Evolutionary conservation across 2,797 vertebrate species (phyloP).

Genomic region (Caiman crocodilus): DNA sequence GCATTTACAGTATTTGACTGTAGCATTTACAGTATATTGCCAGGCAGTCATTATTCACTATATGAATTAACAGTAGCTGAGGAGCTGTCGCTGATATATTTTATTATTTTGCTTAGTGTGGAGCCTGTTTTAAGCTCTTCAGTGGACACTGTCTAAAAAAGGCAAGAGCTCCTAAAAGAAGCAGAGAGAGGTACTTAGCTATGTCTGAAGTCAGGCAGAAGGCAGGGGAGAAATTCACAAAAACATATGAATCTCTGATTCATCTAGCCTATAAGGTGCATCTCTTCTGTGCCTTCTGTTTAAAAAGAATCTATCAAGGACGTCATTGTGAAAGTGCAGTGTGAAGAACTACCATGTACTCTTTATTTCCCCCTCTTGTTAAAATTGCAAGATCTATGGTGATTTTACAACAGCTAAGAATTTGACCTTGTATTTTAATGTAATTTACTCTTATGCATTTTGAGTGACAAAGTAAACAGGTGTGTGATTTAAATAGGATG

Average conservation of each 20-base stretch:
- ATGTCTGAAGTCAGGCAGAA: no score
- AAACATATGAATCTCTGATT: no score
- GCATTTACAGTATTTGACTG: background rate
- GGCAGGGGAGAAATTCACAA: no score
- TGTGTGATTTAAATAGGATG: background rate
- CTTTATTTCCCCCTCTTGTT: background rate
- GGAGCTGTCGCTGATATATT: background rate
- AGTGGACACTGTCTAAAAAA: background rate
- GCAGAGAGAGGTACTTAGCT: no score
- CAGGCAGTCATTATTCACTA: no score
- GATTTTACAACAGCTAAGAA: background rate
- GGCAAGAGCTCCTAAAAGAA: background rate
- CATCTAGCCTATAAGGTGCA: no score
- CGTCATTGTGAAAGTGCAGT: background rate
- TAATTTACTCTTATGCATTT: background rate
- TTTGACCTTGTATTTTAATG: background rate
- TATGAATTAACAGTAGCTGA: rapidly evolving
- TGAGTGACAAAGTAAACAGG: background rate
- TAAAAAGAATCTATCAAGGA: background rate
- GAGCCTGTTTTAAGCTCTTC: background rate
- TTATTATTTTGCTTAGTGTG: background rate
- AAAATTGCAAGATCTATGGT: background rate
- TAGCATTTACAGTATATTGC: background rate
- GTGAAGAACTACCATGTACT: background rate
- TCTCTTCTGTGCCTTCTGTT: no score